A percentile compares a stretch with the other conserved stretches of the same genome.
These are phyloP conservation scores for Smithornis capensis DNA, from an alignment of 2,113 vertebrate genomes.

Conservation along the genomic window DNA sequence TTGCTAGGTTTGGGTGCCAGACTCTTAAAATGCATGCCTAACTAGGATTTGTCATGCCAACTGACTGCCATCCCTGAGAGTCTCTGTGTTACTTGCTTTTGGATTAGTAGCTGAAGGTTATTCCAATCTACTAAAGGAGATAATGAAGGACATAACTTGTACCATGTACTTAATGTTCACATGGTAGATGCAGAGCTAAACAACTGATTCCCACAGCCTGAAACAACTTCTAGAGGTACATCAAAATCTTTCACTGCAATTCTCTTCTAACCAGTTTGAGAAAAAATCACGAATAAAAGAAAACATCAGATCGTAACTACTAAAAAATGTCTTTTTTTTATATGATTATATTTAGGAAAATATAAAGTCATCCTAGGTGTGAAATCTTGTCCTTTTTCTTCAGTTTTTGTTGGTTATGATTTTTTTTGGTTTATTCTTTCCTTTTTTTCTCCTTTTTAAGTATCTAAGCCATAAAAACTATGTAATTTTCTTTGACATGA, in stretches of 20 bases:
- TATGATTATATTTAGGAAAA: background rate
- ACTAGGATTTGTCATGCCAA: background rate
- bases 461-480: background rate
- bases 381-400: background rate
- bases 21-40: background rate
- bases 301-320: background rate
- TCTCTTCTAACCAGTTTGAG: background rate
- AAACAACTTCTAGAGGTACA: background rate
- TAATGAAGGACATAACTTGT: background rate
- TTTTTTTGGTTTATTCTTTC: background rate
- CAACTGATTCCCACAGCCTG: background rate
- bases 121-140: background rate
- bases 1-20: background rate
- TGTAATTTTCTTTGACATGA: background rate
- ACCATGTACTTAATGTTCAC: background rate
- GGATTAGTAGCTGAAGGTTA: background rate
- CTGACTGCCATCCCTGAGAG: rapidly evolving
- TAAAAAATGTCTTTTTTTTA: background rate
- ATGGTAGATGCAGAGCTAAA: background rate
- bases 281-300: background rate
- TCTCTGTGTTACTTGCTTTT: background rate
- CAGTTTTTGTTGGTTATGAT: background rate
- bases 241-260: background rate
- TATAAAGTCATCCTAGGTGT: background rate
- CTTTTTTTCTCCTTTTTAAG: background rate